phyloP scores from a whole-genome alignment of 2,113 vertebrate genomes.

The Gopherus evgoodei region DNA sequence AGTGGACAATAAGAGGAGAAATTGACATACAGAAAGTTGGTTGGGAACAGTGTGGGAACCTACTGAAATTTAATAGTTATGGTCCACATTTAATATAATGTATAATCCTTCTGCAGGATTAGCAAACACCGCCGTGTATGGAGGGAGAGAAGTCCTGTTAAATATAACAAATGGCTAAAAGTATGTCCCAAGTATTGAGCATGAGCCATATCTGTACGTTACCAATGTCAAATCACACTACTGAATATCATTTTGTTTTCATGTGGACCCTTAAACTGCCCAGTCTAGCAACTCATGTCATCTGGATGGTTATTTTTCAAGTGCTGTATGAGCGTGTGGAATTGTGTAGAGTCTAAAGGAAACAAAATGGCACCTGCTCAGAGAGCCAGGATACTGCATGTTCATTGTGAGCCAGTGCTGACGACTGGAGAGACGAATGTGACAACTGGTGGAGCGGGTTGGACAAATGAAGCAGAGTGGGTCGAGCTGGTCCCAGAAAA shows the following conservation, averaged over 20 bases:
- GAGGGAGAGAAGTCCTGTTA: not conserved
- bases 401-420: not conserved
- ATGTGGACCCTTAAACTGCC: accelerated
- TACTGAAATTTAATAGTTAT: accelerated
- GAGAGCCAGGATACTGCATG: not conserved
- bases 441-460: not conserved
- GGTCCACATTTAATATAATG: too few relatives aligned
- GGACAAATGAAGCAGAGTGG: not conserved
- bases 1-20: not conserved
- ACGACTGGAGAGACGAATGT: not conserved
- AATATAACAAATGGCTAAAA: not conserved
- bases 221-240: not conserved
- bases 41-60: too few relatives aligned
- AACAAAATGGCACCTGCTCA: not conserved
- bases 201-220: accelerated
- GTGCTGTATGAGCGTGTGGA: not conserved
- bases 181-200: not conserved
- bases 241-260: not conserved
- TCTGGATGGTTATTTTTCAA: not conserved
- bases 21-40: not conserved
- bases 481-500: not conserved
- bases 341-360: not conserved
- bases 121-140: not conserved
- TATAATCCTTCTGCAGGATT: not conserved
- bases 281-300: not conserved